Evolutionary conservation across 2,888 invertebrate genomes (phyloP).

Genomic region (Pediacus dermestoides): DNA sequence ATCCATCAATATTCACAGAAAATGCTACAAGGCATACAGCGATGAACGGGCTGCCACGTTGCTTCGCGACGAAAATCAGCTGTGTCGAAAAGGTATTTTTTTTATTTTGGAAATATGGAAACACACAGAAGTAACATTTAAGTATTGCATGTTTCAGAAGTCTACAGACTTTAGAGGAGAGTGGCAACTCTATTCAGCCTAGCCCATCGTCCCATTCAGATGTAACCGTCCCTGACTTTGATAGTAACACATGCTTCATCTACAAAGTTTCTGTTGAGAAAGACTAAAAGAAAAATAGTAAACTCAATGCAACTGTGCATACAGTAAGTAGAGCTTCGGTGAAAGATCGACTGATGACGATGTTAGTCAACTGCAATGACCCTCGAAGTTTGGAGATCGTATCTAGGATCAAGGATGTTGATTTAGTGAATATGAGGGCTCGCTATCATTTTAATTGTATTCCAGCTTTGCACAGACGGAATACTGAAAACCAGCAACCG

Average conservation of each 20-base stretch:
- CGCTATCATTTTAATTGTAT: slow-evolving; percentile 1
- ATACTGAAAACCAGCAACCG: not conserved
- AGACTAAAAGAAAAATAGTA: not conserved
- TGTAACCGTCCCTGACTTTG: not conserved
- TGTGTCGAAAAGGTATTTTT: no score
- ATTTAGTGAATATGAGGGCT: not conserved
- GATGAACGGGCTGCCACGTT: no score
- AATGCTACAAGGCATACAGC: no score
- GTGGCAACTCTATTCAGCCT: not conserved
- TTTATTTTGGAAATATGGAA: no score
- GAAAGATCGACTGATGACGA: not conserved
- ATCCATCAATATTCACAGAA: no score
- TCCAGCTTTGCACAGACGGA: not conserved
- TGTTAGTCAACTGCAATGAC: not conserved
- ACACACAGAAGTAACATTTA: no score
- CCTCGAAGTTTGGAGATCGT: not conserved
- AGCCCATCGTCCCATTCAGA: slow-evolving; percentile 1
- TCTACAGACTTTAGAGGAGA: not conserved
- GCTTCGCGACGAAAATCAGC: no score
- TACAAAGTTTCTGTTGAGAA: not conserved
- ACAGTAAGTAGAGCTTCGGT: not conserved
- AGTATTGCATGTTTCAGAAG: slow-evolving; percentile 1
- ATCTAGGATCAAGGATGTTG: not conserved
- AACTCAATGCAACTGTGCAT: not conserved
- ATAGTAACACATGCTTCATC: not conserved